Evolutionary conservation across 2,888 invertebrate genomes (phyloP), one percentile per base, ranked within the genome.

Genomic region (Trichopria drosophilae): DNA sequence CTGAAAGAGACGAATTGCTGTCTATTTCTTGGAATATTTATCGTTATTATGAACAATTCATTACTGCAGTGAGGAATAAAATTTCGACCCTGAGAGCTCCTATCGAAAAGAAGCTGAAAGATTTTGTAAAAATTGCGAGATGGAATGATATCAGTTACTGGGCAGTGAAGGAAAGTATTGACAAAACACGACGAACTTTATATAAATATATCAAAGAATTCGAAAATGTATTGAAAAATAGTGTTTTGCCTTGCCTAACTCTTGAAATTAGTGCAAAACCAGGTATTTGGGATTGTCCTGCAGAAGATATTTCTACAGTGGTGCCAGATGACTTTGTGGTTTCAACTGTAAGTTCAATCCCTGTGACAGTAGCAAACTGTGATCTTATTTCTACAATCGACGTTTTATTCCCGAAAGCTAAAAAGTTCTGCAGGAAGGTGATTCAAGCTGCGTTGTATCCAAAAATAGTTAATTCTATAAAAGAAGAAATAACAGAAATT

Each of bases 101-200:
- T 0, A 90, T 97, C 53, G 95, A 96, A 68, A 93, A 92, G 76
- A 90, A 93, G 72, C 75, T 99, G 9, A 87, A 88, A 60, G 95
- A 95, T 61, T 93, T 92, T 69, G 90, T 98, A 1, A 95, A 96
- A 76, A 96, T 99, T 45, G 90, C 90, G 41, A 83, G 92, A 28
- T 99, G 97, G 90, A 91, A 88, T 65, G 97, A 99, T 68, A 83
- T 93, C 10, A 97, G 90, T 66, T 94, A 95, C 72, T 96, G 93
- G 85, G 87, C 94, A 23, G 86, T 98, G 45, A 93, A 90, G 62
- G 88, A 90, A 60, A 88, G 93, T 0, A 86, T 94, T 0, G 87
- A 89, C 29, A 93, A 91, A 67, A 88, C 92, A 0, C 95, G 96
- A 70, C 85, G 88, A 56, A 89, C 86, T 15, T 78, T 97, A 7